Conservation (phyloP, 2,113 vertebrate genomes). For the Labeo rohita region DNA sequence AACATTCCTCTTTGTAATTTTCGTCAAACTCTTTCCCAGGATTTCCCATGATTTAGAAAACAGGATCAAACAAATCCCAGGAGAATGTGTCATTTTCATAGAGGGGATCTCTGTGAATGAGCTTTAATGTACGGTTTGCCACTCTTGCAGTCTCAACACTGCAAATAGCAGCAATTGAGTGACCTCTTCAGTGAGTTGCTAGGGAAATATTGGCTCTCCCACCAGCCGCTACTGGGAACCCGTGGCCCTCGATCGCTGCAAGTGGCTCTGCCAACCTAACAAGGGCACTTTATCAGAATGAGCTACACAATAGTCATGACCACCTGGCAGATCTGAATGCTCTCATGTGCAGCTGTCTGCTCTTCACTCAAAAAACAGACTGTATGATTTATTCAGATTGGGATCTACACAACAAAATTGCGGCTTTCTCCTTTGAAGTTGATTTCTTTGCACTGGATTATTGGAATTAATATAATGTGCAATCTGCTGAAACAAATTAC, state of each 20-base stretch:
- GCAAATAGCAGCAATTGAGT: slow-evolving; percentile 36
- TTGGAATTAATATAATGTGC: background rate
- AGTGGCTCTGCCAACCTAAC: background rate
- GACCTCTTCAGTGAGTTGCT: slow-evolving; percentile 38
- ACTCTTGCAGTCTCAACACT: background rate
- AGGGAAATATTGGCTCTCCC: slow-evolving; percentile 26
- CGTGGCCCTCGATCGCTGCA: background rate
- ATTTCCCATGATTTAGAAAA: background rate
- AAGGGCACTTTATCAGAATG: background rate
- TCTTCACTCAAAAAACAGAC: background rate
- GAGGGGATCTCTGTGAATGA: background rate
- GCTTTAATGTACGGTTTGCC: background rate
- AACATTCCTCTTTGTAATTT: background rate
- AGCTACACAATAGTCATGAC: background rate
- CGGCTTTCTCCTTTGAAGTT: background rate
- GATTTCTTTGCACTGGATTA: background rate
- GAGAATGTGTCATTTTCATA: background rate
- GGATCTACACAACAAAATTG: background rate
- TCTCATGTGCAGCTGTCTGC: background rate
- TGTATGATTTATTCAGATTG: background rate
- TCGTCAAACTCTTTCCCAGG: background rate
- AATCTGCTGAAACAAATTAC: background rate
- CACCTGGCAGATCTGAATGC: background rate
- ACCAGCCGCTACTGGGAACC: background rate
- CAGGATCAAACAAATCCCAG: background rate